Base-by-base conservation (phyloP, 2,113 vertebrate species). In the Tyrannus savana region DNA sequence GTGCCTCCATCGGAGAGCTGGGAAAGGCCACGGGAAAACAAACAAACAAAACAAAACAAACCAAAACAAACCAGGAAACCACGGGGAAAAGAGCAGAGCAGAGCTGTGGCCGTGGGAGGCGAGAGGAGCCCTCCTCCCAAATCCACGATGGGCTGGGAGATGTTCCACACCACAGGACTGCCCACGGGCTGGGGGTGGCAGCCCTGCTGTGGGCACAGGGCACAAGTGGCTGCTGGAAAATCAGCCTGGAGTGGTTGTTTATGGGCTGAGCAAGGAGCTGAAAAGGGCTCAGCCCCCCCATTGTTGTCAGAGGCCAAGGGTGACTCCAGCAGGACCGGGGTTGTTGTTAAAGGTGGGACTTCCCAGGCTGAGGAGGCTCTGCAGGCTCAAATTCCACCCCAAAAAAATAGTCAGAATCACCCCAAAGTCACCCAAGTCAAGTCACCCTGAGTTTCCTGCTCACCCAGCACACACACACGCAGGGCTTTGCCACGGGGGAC, bases 1-100 rank as follows among this genome's bases (percentile, higher is more conserved):
- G 8, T 2, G 49, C 30, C n/a, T 59, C 49, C 69, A 2, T 13
- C 16, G 2, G 12, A 37, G 58, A 41, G 59, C 0, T 4, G 56
- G 68, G 60, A 86, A 59, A 35, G 4, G 50, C 23, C 49, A 72
- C 56, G 68, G 6, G 8, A 30, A 53, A 53, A 46, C n/a, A 50
- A 25, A 4, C 15, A 24, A 42, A 12, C 1, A 12, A 2, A 46
- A 46, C 21, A 21, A 50, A 25, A 4, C 15, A 24, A 42, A 69
- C 10, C 1, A 12, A 2, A 46, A 46, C 21, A 18, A 46, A 35
- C 39, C 39, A 41, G 12, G 39, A 41, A 68, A 12, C 1, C 12
- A 1, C n/a, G 21, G 66, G 66, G 42, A 53, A 16, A 10, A 23
- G 84, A 77, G 59, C 60, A 64, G 75, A 72, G 52, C 28, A 64